A percentile compares a stretch with the other conserved stretches of the same genome.
Evolutionary conservation across 2,113 vertebrate species (phyloP).

Genomic region (Vidua macroura): DNA sequence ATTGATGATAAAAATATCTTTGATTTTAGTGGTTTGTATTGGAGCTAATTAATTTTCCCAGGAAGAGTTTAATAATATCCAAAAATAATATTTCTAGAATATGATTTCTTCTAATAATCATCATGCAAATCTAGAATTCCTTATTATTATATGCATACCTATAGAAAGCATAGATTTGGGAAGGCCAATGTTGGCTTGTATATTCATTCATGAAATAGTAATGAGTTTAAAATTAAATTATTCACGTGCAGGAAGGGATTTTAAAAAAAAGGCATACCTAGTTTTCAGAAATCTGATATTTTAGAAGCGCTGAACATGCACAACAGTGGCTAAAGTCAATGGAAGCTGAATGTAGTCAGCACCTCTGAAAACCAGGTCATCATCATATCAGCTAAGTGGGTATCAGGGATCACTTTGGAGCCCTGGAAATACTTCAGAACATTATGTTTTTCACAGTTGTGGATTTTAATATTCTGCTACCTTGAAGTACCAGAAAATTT

Average conservation of each 20-base stretch:
- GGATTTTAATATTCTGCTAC: neutral
- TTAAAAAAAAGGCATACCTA: neutral
- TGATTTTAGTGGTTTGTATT: neutral
- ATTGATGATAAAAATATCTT: neutral
- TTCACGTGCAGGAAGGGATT: neutral
- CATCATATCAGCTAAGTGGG: neutral
- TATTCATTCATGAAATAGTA: neutral
- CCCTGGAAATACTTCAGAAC: neutral
- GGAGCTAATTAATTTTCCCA: neutral
- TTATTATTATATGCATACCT: neutral
- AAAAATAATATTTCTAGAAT: neutral
- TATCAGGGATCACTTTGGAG: neutral
- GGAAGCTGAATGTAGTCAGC: neutral
- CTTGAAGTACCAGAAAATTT: neutral
- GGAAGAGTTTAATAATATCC: neutral
- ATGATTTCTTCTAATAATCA: neutral
- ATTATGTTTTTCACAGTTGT: neutral
- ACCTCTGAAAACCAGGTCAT: neutral
- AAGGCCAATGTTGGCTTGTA: neutral
- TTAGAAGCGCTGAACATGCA: neutral
- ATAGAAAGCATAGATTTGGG: neutral
- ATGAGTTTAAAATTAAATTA: neutral
- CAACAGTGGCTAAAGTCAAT: neutral
- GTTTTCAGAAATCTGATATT: neutral
- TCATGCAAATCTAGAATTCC: neutral